Conservation (phyloP, 2,797 vertebrate genomes). For the Chelon labrosus region DNA sequence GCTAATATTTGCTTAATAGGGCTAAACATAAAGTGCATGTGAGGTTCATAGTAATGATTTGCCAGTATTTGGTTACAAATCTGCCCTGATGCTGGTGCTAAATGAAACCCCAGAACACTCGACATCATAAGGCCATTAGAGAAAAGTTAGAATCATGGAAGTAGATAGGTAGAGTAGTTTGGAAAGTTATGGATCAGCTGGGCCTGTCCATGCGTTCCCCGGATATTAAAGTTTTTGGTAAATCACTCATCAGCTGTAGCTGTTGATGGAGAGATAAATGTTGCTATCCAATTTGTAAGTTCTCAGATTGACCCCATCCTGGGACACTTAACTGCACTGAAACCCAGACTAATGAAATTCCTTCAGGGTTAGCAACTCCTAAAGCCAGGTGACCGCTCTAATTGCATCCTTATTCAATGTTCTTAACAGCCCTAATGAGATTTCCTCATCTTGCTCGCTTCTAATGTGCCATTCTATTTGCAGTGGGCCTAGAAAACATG, state of each 20-base stretch:
- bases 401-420: conserved; percentile 38
- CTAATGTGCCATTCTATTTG: conserved; percentile 13
- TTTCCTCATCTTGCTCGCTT: conserved; percentile 24
- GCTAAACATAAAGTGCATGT: neutral
- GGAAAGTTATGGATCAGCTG: neutral
- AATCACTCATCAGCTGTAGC: neutral
- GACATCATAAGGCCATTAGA: too few relatives aligned
- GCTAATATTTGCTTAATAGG: neutral
- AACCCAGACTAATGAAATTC: conserved; percentile 35
- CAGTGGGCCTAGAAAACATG: conserved; percentile 8
- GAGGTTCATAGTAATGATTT: neutral
- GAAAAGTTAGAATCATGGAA: too few relatives aligned
- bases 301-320: neutral
- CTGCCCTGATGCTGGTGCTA: too few relatives aligned
- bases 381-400: conserved; percentile 33
- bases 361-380: conserved; percentile 29
- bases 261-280: neutral
- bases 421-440: conserved; percentile 48
- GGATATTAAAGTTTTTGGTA: neutral
- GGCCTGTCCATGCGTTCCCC: neutral
- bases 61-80: too few relatives aligned
- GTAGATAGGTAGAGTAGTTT: too few relatives aligned
- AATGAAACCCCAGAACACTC: too few relatives aligned
- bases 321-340: conserved; percentile 9
- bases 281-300: neutral